Evolutionary conservation across 2,888 invertebrate species (phyloP), one percentile per base, ranked within the genome.

Genomic region (Aelia acuminata): DNA sequence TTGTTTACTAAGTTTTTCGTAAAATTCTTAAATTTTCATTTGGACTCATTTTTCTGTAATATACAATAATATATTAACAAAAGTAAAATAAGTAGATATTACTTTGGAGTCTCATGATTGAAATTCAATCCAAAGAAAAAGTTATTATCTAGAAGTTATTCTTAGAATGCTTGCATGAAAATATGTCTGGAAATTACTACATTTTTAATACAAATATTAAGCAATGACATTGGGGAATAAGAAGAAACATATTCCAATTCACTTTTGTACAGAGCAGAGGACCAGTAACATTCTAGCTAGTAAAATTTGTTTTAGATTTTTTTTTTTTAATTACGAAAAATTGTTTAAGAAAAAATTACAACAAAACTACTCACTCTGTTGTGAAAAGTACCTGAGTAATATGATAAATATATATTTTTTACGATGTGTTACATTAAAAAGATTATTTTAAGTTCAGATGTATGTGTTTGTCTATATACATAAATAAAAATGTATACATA

Each of bases 301-400:
- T 43, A 43, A 43, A 43, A 31, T 70, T 70, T 7, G 15, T 70
- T 35, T 57, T 26, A 26, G 53, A 35, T 35, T 4, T 70, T 4
- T 8, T 63, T 26, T 18, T 57, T 70, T 70, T 70, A 20, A 13
- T 13, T 35, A 70, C 18, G 7, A 20, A 10, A 70, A 35, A 35
- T 70, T 70, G 26, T 57, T 1, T 3, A 57, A 57, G 18, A 35
- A 35, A 70, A 70, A 31, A 20, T 7, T 70, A 31, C 18, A 70
- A 70, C 20, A 35, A 57, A 35, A 63, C 15, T 20, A 70, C 5
- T 35, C 63, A 70, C 63, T 70, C 31, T 70, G 63, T 70, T 35
- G 43, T 80, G 80, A 80, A 80, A 80, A 80, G 80, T 80, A 80
- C 80, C 80, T 80, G 80, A 80, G 63, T 35, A 70, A 70, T 70